These are phyloP conservation scores for Capra hircus DNA, from an alignment of 2,113 vertebrate species.

Conservation along the genomic window DNA sequence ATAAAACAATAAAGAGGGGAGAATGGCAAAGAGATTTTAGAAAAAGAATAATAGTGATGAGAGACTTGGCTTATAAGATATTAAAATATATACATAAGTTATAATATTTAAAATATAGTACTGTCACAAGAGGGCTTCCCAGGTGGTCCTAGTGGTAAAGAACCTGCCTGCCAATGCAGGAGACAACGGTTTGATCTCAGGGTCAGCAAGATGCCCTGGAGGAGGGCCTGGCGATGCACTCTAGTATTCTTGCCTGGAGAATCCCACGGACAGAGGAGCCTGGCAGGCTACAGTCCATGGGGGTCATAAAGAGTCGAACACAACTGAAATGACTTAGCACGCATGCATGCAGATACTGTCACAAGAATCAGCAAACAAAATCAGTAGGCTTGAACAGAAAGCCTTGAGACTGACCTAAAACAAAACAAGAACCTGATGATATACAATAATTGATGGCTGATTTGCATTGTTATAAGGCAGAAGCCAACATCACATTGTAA, in stretches of 20 bases:
- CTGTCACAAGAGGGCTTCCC: neutral
- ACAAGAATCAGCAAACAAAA: neutral
- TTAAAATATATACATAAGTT: neutral
- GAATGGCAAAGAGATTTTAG: neutral
- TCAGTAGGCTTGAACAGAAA: neutral
- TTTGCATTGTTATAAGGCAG: neutral
- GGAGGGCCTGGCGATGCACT: neutral
- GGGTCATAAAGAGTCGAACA: neutral
- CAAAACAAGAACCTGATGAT: neutral
- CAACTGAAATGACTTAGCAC: neutral
- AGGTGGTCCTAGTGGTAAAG: neutral
- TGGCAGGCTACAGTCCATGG: neutral
- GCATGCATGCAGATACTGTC: neutral
- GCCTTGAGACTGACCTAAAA: neutral
- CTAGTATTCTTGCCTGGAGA: neutral
- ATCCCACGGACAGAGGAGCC: neutral
- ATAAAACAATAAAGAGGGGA: conserved; percentile 8
- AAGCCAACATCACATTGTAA: neutral
- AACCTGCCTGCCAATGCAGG: neutral
- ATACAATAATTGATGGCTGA: neutral
- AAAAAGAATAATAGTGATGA: neutral
- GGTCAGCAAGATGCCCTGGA: neutral
- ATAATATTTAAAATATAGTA: neutral
- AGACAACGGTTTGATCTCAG: neutral
- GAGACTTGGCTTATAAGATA: neutral